Evolutionary conservation across 1,140 invertebrate genomes (phyloP), one percentile per base, ranked within the genome.

Genomic region (Cepaea nemoralis): DNA sequence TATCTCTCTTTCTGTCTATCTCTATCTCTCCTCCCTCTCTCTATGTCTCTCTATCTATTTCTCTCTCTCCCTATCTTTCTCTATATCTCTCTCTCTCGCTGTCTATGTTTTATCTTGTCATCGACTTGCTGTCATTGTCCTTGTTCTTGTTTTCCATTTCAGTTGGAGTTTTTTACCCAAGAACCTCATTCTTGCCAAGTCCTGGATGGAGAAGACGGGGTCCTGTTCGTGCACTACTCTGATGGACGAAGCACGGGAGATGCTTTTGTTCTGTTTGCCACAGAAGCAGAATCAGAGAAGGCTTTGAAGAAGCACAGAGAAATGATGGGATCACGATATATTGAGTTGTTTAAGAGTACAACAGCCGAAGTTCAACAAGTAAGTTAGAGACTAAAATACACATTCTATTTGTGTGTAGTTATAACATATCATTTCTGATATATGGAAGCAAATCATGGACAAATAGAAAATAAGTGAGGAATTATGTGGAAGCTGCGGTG

Each of bases 361-460:
- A 98, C 97, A 0, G 98, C 98, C n/a, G 98, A 99, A 94, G 98
- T 99, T 10, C 98, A 99, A 93, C 98, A 99, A 94, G 97, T 98
- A 90, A 10, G 59, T 31, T 31, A 55, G 8, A 55, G 50, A 55
- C n/a, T n/a, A n/a, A n/a, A n/a, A n/a, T n/a, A n/a, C n/a, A n/a
- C n/a, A n/a, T n/a, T n/a, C n/a, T n/a, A n/a, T n/a, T n/a, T n/a
- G n/a, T n/a, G n/a, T n/a, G n/a, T n/a, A n/a, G n/a, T n/a, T n/a
- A n/a, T n/a, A n/a, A n/a, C n/a, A n/a, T n/a, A n/a, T n/a, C n/a
- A n/a, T n/a, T n/a, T n/a, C n/a, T n/a, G n/a, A n/a, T n/a, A n/a
- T n/a, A n/a, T n/a, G n/a, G n/a, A n/a, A n/a, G n/a, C n/a, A n/a
- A n/a, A n/a, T n/a, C n/a, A n/a, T n/a, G n/a, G n/a, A n/a, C n/a